Evolutionary conservation across 2,113 vertebrate genomes (phyloP).

Genomic region (Columba janthina): DNA sequence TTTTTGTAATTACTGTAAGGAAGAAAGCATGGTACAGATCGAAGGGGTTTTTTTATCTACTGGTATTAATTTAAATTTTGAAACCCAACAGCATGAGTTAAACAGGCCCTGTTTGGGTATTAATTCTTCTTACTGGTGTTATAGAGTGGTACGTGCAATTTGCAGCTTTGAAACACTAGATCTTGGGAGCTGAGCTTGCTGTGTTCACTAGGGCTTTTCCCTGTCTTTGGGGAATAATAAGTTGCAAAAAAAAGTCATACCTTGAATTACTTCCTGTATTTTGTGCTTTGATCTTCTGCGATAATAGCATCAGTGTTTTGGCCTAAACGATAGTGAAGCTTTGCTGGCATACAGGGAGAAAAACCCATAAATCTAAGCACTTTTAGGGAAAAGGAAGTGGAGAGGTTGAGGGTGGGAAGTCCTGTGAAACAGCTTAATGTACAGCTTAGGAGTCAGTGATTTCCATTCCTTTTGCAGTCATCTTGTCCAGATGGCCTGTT

Average conservation of each 20-base stretch:
- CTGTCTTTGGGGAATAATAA: not conserved
- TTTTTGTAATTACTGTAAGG: not conserved
- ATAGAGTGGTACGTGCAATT: not conserved
- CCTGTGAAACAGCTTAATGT: slow-evolving; percentile 1
- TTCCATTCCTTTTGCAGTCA: not conserved
- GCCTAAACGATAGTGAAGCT: not conserved
- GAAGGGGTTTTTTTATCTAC: not conserved
- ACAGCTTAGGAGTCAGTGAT: not conserved
- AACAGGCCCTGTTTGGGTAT: not conserved
- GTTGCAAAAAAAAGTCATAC: not conserved
- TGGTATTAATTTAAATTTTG: not conserved
- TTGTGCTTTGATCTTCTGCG: not conserved
- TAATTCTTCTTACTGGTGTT: not conserved
- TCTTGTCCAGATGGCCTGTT: not conserved
- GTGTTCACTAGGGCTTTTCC: not conserved
- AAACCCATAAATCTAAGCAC: not conserved
- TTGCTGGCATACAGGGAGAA: not conserved
- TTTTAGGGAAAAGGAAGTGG: not conserved
- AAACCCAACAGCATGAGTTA: not conserved
- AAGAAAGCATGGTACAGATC: not conserved
- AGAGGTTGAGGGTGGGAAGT: not conserved
- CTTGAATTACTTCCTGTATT: not conserved
- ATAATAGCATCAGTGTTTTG: not conserved
- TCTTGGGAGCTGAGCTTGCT: not conserved
- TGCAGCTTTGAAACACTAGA: not conserved